These are phyloP conservation scores for Pygathrix nemaeus DNA, from an alignment of 2,113 vertebrate species.

Conservation along the genomic window DNA sequence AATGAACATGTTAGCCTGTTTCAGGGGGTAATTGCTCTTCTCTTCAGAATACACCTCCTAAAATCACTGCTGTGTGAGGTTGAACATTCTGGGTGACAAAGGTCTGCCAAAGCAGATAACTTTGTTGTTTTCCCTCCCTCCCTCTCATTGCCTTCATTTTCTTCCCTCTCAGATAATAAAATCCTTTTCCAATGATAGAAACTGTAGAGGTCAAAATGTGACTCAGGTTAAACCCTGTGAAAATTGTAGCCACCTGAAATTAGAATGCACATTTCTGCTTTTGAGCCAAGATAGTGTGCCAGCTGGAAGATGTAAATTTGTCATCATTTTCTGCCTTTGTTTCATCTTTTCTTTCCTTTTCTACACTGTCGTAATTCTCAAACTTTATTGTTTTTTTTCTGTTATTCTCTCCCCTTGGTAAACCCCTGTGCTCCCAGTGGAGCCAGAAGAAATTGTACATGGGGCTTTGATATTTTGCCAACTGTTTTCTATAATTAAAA, in stretches of 20 bases:
- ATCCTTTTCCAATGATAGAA: not conserved
- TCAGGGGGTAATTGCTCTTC: constrained; percentile 41
- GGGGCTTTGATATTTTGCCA: constrained; percentile 73
- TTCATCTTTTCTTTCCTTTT: constrained; percentile 60
- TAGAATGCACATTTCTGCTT: not conserved
- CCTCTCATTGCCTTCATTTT: not conserved
- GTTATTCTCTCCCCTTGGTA: constrained; percentile 35
- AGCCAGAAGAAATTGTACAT: constrained; percentile 66
- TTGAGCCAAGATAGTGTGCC: not conserved
- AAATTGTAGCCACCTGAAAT: not conserved
- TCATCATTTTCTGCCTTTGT: not conserved
- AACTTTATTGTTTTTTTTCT: constrained; percentile 59
- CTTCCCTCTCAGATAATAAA: constrained; percentile 15
- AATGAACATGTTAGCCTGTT: not conserved
- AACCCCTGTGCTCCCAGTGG: constrained; percentile 55
- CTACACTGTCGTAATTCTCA: constrained; percentile 54
- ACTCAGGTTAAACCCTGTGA: not conserved
- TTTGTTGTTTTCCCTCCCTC: not conserved
- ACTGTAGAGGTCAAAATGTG: constrained; percentile 35
- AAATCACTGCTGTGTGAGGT: constrained; percentile 13
- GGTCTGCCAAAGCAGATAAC: not conserved
- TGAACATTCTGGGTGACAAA: not conserved
- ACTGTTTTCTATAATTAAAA: constrained; percentile 77
- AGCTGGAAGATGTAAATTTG: constrained; percentile 20
- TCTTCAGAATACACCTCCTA: not conserved